Conservation (phyloP, 2,113 vertebrate genomes). For the Cacatua alba region DNA sequence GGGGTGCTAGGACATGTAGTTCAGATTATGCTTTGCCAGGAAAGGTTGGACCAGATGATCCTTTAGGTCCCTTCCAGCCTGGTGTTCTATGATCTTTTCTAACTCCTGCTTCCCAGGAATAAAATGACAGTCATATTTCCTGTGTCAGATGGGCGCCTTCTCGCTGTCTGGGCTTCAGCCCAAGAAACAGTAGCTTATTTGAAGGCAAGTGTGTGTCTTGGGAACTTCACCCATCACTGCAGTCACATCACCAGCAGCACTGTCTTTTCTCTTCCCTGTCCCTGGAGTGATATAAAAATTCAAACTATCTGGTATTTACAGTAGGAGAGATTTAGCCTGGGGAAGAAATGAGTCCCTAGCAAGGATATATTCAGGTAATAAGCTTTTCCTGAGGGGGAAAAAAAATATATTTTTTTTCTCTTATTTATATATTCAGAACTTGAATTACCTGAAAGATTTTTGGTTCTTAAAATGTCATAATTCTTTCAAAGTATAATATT, state of each 20-base stretch:
- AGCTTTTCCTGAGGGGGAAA: not conserved
- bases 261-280: not conserved
- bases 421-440: not conserved
- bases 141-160: accelerated
- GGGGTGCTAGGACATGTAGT: not conserved
- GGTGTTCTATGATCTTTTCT: not conserved
- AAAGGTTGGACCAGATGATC: not conserved
- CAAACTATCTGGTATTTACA: not conserved
- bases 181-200: accelerated
- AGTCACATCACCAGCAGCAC: not conserved
- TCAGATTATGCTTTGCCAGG: not conserved
- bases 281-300: not conserved
- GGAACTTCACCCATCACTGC: not conserved
- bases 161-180: not conserved
- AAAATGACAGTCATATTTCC: not conserved
- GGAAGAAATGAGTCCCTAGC: not conserved
- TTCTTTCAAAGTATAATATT: not conserved
- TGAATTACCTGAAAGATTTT: not conserved
- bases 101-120: not conserved
- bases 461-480: not conserved
- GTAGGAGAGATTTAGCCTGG: not conserved
- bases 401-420: not conserved
- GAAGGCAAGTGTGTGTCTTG: not conserved
- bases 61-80: not conserved
- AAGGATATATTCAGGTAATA: not conserved